A percentile compares a stretch with the other conserved stretches of the same genome.
phyloP scores from a whole-genome alignment of 2,888 invertebrate species.

The Danaus chrysippus region DNA sequence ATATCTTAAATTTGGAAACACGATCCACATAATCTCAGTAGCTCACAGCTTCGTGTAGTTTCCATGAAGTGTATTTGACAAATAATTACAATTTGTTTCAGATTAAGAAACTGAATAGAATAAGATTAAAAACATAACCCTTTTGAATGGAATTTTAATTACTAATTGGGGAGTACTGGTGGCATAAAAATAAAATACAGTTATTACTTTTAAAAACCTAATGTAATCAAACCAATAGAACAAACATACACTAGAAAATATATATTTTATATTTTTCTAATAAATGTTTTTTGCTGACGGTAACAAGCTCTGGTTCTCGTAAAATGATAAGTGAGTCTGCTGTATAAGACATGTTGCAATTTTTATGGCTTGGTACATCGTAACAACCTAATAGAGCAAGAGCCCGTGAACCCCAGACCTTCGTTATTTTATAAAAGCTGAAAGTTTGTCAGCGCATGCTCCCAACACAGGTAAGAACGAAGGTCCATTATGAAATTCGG shows the following conservation, averaged over 20 bases:
- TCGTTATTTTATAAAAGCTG: no score
- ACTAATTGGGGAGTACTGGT: no score
- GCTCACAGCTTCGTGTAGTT: neutral
- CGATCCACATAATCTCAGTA: neutral
- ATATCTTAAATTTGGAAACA: neutral
- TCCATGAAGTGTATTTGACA: neutral
- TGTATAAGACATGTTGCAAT: constrained; percentile 7
- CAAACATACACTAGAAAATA: neutral
- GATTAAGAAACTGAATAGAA: neutral
- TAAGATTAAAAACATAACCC: no score
- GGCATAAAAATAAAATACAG: no score
- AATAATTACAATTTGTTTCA: neutral
- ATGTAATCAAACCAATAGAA: neutral
- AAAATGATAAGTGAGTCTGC: constrained; percentile 8
- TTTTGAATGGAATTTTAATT: no score
- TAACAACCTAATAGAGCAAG: constrained; percentile 9
- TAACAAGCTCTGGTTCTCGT: constrained; percentile 5
- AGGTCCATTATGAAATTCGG: no score
- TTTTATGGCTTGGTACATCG: constrained; percentile 7
- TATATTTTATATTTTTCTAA: neutral
- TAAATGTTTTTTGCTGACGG: constrained; percentile 1
- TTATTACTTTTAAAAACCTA: neutral
- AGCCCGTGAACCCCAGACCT: no score
- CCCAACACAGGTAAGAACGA: no score
- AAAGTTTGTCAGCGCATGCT: no score